Conservation (phyloP, 2,888 invertebrate species). For the Hirtodrosophila confusa region DNA sequence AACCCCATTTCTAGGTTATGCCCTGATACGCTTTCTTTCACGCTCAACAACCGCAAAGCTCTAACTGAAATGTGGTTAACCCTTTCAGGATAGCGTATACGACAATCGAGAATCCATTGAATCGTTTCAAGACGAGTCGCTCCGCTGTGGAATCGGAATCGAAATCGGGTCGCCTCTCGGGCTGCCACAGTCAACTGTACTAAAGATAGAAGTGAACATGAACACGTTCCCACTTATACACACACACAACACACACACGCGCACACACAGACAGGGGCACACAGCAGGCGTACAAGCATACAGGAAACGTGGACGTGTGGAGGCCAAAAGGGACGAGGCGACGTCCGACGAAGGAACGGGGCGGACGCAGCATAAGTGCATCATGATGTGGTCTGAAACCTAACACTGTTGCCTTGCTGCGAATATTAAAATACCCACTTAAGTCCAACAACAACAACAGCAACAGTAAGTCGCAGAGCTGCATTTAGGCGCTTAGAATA, state of each 20-base stretch:
- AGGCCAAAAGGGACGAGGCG: conserved; percentile 38
- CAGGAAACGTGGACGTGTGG: conserved; percentile 50
- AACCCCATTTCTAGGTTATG: no score
- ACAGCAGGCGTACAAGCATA: conserved; percentile 53
- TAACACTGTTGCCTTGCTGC: conserved; percentile 72
- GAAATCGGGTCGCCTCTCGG: conserved; percentile 52
- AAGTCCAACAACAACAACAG: conserved; percentile 57
- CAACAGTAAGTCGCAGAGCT: conserved; percentile 39
- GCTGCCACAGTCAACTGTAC: conserved; percentile 68
- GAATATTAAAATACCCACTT: conserved; percentile 76
- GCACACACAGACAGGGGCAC: conserved; percentile 21
- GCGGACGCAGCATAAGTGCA: conserved; percentile 53
- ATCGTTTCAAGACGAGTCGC: neutral
- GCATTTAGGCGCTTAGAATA: no score
- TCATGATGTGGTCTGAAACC: conserved; percentile 65
- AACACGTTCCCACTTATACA: conserved; percentile 60
- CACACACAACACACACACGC: conserved; percentile 12
- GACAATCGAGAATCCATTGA: neutral
- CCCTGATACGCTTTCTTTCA: no score
- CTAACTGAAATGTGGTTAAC: conserved; percentile 7
- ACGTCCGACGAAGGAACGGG: conserved; percentile 20
- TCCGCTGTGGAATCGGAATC: conserved; percentile 14
- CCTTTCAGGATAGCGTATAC: conserved; percentile 27
- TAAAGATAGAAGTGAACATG: conserved; percentile 69
- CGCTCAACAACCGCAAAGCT: neutral